Evolutionary conservation across 2,113 vertebrate species (phyloP), one percentile per base, ranked within the genome.

Genomic region (Chlorodrepanis virens): DNA sequence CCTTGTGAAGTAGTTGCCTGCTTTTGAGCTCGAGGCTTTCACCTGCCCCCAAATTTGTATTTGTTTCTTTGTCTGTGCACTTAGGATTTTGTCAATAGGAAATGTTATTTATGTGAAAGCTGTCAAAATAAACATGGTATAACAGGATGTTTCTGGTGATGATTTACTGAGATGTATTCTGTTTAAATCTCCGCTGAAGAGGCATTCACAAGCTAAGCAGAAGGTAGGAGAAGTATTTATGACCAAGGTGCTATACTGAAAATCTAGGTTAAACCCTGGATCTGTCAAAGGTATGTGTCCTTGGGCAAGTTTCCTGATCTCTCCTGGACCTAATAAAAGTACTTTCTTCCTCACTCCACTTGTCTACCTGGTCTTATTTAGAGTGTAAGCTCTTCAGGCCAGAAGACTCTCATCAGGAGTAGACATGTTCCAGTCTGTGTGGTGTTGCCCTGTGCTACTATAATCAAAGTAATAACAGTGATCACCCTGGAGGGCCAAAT

Each of bases 291-390:
- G 56, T 74, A 23, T 60, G 85, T 89, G 60, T 94, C 93, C 60
- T 83, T 92, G 59, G 72, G 94, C 79, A 71, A 89, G n/a, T 68
- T 68, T 92, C 64, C 77, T 93, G 78, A 89, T 94, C 56, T 89
- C 54, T 89, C 31, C 19, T 74, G 56, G 40, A 44, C 69, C 72
- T 81, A 89, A 83, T 81, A 94, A 83, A 91, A 93, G 37, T 57
- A 86, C 75, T 83, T 87, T 76, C 40, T 22, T 94, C 80, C 79
- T 96, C 60, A 96, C 72, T 89, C 64, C 92, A 57, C 90, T 96
- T 89, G 87, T 83, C 91, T 93, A 22, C 87, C 84, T 96, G 54
- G 63, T 95, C 59, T 93, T 82, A 90, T 77, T 90, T 88, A 94
- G 47, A 44, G 52, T 80, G 37, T 88, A 67, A 90, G 27, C 24